phyloP scores from a whole-genome alignment of 2,797 vertebrate species.

The Falco cherrug region DNA sequence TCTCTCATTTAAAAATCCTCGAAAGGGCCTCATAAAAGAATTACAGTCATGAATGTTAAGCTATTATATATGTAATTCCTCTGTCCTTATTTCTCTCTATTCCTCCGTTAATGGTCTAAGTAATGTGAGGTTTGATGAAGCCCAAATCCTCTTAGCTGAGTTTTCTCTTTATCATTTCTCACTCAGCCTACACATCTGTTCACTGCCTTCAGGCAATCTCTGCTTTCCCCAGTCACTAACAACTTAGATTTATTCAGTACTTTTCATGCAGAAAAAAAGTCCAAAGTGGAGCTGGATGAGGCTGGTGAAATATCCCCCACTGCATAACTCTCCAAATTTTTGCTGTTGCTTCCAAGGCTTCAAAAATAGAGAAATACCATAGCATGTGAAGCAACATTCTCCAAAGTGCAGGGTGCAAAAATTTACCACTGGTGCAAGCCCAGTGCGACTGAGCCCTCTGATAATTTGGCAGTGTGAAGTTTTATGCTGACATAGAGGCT shows the following conservation, averaged over 20 bases:
- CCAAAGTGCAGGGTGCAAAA: neutral
- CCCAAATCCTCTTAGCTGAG: constrained; percentile 4
- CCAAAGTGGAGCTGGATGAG: neutral
- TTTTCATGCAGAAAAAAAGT: neutral
- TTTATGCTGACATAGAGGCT: neutral
- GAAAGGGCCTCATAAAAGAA: neutral
- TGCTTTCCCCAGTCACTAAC: constrained; percentile 19
- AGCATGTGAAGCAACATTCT: neutral
- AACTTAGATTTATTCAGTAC: constrained; percentile 37
- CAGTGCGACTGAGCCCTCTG: neutral
- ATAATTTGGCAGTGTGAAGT: neutral
- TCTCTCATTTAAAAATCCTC: neutral
- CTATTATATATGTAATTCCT: neutral
- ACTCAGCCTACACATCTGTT: constrained; percentile 55
- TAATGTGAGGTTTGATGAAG: constrained; percentile 20
- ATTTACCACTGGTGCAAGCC: neutral
- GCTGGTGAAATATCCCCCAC: neutral
- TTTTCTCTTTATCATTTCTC: constrained; percentile 47
- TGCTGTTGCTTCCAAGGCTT: neutral
- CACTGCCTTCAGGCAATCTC: constrained; percentile 36
- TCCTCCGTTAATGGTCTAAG: neutral
- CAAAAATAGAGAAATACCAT: neutral
- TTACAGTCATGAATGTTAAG: neutral
- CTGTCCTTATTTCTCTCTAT: neutral
- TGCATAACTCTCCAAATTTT: neutral